A percentile compares a stretch with the other conserved stretches of the same genome.
Conservation (phyloP, 2,888 invertebrate species). For the Caenorhabditis afra region DNA sequence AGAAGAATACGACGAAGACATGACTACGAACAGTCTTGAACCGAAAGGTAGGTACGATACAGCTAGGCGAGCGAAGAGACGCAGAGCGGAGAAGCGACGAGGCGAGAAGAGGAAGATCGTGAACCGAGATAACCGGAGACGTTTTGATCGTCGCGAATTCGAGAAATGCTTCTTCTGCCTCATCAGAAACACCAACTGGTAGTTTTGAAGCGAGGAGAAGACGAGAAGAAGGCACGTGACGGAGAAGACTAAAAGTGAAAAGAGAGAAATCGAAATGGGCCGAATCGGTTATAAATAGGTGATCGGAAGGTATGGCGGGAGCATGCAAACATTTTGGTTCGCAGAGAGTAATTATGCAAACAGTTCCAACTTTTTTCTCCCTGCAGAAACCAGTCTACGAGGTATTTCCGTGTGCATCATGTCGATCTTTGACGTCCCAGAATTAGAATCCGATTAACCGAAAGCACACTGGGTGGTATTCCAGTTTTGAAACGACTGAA, state of each 20-base stretch:
- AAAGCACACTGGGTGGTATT: slow-evolving; percentile 16
- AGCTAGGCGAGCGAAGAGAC: slow-evolving; percentile 10
- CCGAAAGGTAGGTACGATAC: not conserved
- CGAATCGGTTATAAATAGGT: slow-evolving; percentile 15
- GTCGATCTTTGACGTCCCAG: slow-evolving; percentile 38
- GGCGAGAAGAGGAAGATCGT: slow-evolving; percentile 30
- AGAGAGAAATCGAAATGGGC: slow-evolving; percentile 13
- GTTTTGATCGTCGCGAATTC: slow-evolving; percentile 22
- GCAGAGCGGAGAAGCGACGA: slow-evolving; percentile 15
- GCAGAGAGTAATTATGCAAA: slow-evolving; percentile 49
- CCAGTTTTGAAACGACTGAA: not conserved
- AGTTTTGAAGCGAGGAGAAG: not conserved
- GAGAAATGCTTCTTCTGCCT: slow-evolving; percentile 23
- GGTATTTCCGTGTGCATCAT: slow-evolving; percentile 17
- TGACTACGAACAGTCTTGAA: slow-evolving; percentile 19
- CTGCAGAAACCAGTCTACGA: not conserved
- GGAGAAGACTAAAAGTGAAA: not conserved
- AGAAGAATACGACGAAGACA: slow-evolving; percentile 6
- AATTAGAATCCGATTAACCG: slow-evolving; percentile 12
- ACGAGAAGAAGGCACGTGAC: not conserved
- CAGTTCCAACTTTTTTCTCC: slow-evolving; percentile 16
- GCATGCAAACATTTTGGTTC: slow-evolving; percentile 20
- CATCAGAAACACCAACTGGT: slow-evolving; percentile 8
- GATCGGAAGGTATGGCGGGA: not conserved
- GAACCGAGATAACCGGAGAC: slow-evolving; percentile 51